phyloP scores from a whole-genome alignment of 2,113 vertebrate genomes.

The Hemiprocne comata region DNA sequence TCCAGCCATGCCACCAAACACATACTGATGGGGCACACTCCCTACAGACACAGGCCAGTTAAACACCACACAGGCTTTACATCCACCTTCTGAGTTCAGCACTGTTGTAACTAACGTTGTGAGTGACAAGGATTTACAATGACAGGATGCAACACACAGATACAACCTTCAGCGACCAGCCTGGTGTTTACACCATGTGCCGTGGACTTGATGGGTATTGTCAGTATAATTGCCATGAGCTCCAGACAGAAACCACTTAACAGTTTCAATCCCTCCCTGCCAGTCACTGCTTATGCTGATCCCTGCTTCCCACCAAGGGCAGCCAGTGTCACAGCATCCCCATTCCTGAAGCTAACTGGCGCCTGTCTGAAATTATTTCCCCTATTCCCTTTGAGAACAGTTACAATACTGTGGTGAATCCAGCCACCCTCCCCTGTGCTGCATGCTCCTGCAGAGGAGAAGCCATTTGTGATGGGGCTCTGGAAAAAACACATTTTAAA shows the following conservation, averaged over 20 bases:
- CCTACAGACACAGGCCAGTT: not conserved
- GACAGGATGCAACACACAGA: not conserved
- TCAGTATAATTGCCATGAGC: not conserved
- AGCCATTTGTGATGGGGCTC: rapidly evolving
- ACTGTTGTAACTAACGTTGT: not conserved
- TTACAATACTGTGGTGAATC: rapidly evolving
- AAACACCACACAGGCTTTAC: rapidly evolving
- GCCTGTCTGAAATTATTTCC: not conserved
- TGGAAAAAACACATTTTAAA: not conserved
- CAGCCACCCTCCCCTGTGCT: rapidly evolving
- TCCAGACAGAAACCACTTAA: not conserved
- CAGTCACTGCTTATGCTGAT: not conserved
- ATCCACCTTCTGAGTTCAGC: not conserved
- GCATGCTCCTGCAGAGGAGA: not conserved
- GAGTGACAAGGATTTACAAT: not conserved
- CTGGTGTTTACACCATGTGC: not conserved
- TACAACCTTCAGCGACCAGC: not conserved
- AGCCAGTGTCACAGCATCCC: not conserved
- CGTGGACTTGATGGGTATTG: not conserved
- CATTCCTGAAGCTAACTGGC: not conserved
- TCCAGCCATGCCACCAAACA: rapidly evolving
- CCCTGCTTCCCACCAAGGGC: not conserved
- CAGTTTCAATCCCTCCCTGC: not conserved
- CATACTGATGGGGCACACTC: rapidly evolving
- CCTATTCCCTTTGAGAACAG: not conserved